Evolutionary conservation across 2,888 invertebrate species (phyloP), one percentile per base, ranked within the genome.

Genomic region (Aplocera efformata): DNA sequence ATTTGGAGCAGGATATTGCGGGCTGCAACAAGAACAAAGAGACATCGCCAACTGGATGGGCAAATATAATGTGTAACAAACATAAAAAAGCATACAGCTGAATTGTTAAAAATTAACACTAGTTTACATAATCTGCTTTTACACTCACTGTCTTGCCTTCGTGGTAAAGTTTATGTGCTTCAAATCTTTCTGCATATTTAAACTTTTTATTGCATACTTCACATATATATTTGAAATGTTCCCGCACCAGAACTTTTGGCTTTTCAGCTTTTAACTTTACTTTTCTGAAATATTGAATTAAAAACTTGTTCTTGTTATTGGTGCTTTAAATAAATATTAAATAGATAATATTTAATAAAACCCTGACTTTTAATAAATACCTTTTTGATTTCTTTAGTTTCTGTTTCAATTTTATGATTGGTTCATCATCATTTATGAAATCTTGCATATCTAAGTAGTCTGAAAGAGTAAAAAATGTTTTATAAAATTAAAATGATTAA

Each of bases 91-190:
- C 13, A 17, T 2, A 17, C 2, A 5, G 13, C 13, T 3, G 13
- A 5, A 5, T 17, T 17, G 5, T 17, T 17, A 17, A 17, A 17
- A 17, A 2, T 17, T 17, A n/a, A n/a, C n/a, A n/a, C n/a, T n/a
- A n/a, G n/a, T n/a, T n/a, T n/a, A n/a, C n/a, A n/a, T n/a, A n/a
- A n/a, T n/a, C n/a, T n/a, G 10, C 1, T 17, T 23, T 13, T 28
- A 32, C 30, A 66, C 75, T 71, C 61, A 88, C 86, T 40, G 59
- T 59, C 62, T 77, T 77, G 1, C 74, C 83, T 42, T 79, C 63
- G 67, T 88, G 88, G 41, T 64, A 67, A 6, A 75, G 58, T 51
- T 73, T 77, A 37, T 88, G 88, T 20, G 76, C 72, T 55, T 83
- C 77, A 62, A 73, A 78, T 48, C 78, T 66, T 32, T 79, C 73